Evolutionary conservation across 2,888 invertebrate genomes (phyloP).

Genomic region (Lasioglossum oenotherae): DNA sequence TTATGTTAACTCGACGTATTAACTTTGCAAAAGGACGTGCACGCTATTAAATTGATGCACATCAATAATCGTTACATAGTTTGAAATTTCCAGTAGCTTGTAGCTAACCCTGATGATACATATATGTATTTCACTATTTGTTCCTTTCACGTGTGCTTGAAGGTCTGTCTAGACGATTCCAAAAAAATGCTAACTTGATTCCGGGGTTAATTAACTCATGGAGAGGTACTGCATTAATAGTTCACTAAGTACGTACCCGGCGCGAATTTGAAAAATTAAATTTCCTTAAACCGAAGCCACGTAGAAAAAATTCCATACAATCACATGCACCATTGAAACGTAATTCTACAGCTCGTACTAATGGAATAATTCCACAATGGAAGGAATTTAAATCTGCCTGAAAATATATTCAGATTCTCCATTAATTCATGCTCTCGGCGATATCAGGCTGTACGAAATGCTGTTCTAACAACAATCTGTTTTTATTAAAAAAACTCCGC

Average conservation of each 20-base stretch:
- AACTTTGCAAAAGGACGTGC: neutral
- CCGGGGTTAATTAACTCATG: neutral
- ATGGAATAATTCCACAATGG: constrained; percentile 9
- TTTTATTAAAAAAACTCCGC: neutral
- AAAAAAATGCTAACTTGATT: neutral
- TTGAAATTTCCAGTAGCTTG: neutral
- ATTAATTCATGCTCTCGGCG: neutral
- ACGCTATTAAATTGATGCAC: neutral
- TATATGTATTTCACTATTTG: neutral
- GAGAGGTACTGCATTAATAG: neutral
- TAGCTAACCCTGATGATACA: neutral
- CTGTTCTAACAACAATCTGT: neutral
- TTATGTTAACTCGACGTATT: constrained; percentile 1
- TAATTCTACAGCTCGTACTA: neutral
- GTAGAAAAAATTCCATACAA: neutral
- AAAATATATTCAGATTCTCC: neutral
- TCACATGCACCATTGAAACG: neutral
- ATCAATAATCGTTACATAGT: neutral
- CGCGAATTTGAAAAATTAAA: neutral
- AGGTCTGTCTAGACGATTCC: neutral
- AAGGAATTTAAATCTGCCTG: neutral
- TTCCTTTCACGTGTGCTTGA: neutral
- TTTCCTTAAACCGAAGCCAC: neutral
- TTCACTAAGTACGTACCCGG: neutral
- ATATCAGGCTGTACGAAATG: neutral